Base-by-base conservation (phyloP, 2,797 vertebrate species). In the Chelon labrosus region DNA sequence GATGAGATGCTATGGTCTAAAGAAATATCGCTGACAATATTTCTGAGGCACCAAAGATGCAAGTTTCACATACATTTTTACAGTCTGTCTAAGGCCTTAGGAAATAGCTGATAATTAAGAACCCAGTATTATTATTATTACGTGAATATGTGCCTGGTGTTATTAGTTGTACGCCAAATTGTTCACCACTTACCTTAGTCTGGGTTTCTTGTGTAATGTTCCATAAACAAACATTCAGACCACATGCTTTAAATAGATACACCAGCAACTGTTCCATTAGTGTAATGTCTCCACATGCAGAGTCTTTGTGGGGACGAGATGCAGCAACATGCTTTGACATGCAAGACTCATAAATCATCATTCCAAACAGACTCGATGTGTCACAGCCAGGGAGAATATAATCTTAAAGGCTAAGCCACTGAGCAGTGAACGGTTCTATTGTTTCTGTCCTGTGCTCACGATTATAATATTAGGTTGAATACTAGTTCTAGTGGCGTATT, bases 301-400 rank as follows among this genome's bases (percentile, higher is more conserved):
- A 54, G 17, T 51, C 31, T 57, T 62, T 38, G 62, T 27, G 16
- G 27, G 53, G 52, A 67, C 31, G 13, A 62, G 39, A 70, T 2
- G 2, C 31, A 22, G 53, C 49, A 17, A 51, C 58, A 37, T n/a
- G 63, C 47, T 73, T 49, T 49, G 35, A 83, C 66, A 84, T 35
- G 22, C 58, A 69, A 63, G 70, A 72, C 51, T 51, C 75, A 79
- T 71, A 74, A 80, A 77, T 75, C 68, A 59, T 4, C 42, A 69
- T 56, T 37, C 67, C n/a, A 41, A 10, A 5, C 17, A 10, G 19
- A 58, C 42, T 51, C 19, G 47, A 51, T 13, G 7, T 67, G 73
- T 73, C 35, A 62, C 16, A 3, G 41, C 17, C 14, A 20, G 16
- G 1, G 22, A 53, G 4, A 65, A 10, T 7, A 52, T 46, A 16